Conservation (phyloP, 2,797 vertebrate species). For the Thunnus albacares region DNA sequence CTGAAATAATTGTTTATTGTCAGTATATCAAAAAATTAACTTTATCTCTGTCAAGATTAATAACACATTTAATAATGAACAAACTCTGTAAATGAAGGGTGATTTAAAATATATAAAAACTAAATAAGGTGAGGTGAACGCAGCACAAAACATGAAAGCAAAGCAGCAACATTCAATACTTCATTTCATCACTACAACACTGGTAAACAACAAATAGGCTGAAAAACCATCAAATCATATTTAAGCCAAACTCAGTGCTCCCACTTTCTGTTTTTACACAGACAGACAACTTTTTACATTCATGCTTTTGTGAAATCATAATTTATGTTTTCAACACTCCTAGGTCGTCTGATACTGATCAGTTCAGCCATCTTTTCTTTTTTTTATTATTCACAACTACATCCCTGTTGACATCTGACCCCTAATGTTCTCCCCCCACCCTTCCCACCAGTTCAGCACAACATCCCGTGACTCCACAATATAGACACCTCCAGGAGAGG, state of each 20-base stretch:
- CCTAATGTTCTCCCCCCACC: neutral
- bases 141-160: neutral
- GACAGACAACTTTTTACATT: neutral
- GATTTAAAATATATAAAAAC: neutral
- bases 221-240: neutral
- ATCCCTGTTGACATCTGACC: constrained; percentile 62
- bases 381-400: constrained; percentile 18
- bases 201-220: neutral
- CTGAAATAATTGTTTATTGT: neutral
- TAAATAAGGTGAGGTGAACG: neutral
- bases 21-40: neutral
- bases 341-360: neutral
- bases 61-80: neutral
- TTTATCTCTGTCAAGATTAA: neutral
- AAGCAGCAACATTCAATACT: neutral
- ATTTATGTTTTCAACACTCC: neutral
- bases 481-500: constrained; percentile 51
- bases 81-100: neutral
- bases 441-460: constrained; percentile 40
- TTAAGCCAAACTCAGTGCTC: neutral
- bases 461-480: constrained; percentile 37
- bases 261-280: constrained; percentile 16
- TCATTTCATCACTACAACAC: constrained; percentile 2
- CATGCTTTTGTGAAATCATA: neutral
- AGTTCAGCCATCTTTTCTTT: neutral